These are phyloP conservation scores for Alosa alosa DNA, from an alignment of 2,113 vertebrate genomes.

Conservation along the genomic window DNA sequence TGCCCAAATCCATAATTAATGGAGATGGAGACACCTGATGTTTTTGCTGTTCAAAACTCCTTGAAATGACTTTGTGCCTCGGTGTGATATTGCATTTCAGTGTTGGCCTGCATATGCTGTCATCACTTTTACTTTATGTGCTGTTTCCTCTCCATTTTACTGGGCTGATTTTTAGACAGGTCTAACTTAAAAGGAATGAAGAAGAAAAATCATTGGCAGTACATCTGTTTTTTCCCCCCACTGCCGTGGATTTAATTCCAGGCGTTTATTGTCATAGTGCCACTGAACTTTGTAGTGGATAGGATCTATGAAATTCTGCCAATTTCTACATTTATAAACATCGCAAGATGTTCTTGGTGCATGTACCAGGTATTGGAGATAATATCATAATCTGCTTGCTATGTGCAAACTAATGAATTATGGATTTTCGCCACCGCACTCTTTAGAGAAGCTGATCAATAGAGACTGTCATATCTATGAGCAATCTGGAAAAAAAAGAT, in stretches of 20 bases:
- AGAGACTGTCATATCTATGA: not conserved
- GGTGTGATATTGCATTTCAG: not conserved
- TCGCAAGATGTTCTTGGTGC: not conserved
- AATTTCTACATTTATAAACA: not conserved
- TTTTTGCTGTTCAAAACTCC: not conserved
- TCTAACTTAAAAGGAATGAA: not conserved
- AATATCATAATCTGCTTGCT: conserved; percentile 16
- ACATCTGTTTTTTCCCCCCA: not conserved
- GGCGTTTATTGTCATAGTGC: not conserved
- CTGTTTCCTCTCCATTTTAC: not conserved
- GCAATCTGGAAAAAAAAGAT: not conserved
- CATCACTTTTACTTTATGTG: not conserved
- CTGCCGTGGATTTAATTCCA: not conserved
- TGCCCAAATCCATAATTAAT: conserved; percentile 7
- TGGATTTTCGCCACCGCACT: conserved; percentile 5
- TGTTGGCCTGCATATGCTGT: not conserved
- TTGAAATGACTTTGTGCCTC: not conserved
- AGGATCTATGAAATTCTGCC: not conserved
- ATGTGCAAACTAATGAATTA: conserved; percentile 9
- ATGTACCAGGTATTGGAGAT: not conserved
- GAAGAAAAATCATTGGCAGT: not conserved
- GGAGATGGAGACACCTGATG: not conserved
- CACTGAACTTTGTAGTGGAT: not conserved
- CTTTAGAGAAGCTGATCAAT: conserved; percentile 6
- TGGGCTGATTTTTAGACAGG: not conserved